Evolutionary conservation across 2,113 vertebrate species (phyloP).

Genomic region (Cryptomyrus ogoouensis): DNA sequence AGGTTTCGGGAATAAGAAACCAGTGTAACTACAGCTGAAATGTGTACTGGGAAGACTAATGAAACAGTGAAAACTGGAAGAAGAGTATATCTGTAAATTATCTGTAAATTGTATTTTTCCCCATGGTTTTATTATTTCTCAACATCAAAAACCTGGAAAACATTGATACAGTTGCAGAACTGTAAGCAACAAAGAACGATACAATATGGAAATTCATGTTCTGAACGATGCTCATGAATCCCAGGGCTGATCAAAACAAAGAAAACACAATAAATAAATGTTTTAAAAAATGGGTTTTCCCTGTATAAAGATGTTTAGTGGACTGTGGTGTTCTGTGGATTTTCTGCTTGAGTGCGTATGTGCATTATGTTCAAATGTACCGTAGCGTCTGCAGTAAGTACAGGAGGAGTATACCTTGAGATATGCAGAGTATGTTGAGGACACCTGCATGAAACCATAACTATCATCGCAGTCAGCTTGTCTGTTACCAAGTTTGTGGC

Average conservation of each 20-base stretch:
- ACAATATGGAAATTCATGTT: not conserved
- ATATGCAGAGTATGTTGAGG: not conserved
- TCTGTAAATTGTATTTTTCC: not conserved
- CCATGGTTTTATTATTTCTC: not conserved
- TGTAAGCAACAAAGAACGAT: not conserved
- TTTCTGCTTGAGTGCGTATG: not conserved
- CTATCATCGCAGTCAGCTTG: not conserved
- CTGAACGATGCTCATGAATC: not conserved
- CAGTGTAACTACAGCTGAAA: slow-evolving; percentile 20
- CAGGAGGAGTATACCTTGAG: not conserved
- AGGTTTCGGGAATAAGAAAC: slow-evolving; percentile 24
- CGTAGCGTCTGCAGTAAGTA: not conserved
- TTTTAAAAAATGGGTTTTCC: not conserved
- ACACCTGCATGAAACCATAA: not conserved
- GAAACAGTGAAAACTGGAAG: slow-evolving; percentile 5
- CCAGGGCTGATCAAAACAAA: not conserved
- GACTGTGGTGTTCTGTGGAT: not conserved
- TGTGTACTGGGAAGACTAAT: slow-evolving; percentile 12
- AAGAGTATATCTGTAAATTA: not conserved
- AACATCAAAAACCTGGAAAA: not conserved
- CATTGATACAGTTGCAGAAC: not conserved
- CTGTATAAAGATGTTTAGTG: not conserved
- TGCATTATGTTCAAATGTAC: not conserved
- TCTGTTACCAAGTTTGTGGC: not conserved
- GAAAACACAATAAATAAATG: not conserved